Evolutionary conservation across 1,140 invertebrate species (phyloP).

Genomic region (Drosophila lacteicornis): DNA sequence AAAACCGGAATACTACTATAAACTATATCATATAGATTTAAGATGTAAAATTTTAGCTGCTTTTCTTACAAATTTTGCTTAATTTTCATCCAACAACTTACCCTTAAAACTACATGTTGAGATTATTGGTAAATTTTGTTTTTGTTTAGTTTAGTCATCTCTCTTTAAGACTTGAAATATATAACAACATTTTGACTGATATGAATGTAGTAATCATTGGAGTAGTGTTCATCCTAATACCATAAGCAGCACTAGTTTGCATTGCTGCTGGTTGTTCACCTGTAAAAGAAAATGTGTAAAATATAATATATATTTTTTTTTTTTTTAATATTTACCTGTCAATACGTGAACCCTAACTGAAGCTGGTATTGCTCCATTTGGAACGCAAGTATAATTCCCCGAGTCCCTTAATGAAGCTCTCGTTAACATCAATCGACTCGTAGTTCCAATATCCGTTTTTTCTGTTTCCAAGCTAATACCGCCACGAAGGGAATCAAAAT

Average conservation of each 20-base stretch:
- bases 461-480: constrained; percentile 96
- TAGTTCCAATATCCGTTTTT: constrained; percentile 94
- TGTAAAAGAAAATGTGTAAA: constrained; percentile 61
- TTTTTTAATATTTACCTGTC: constrained; percentile 88
- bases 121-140: constrained; percentile 23
- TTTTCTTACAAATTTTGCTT: too few species aligned
- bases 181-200: constrained; percentile 76
- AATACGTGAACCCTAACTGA: constrained; percentile 95
- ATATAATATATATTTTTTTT: not conserved
- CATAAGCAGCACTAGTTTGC: constrained; percentile 92
- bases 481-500: constrained; percentile 93
- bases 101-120: constrained; percentile 48
- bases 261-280: constrained; percentile 92
- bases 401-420: constrained; percentile 93
- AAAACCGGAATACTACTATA: too few species aligned
- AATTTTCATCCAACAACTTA: constrained; percentile 14
- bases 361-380: constrained; percentile 94
- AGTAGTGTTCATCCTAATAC: constrained; percentile 86
- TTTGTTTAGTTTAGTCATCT: constrained; percentile 72
- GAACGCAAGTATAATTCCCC: constrained; percentile 95
- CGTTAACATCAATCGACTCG: constrained; percentile 94
- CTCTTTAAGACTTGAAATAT: constrained; percentile 41
- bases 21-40: too few species aligned
- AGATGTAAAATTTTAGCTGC: too few species aligned
- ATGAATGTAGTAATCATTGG: constrained; percentile 70